These are phyloP conservation scores for Bergia sp. DNA, from an alignment of 92 coral and sea anemone species.

Conservation along the genomic window DNA sequence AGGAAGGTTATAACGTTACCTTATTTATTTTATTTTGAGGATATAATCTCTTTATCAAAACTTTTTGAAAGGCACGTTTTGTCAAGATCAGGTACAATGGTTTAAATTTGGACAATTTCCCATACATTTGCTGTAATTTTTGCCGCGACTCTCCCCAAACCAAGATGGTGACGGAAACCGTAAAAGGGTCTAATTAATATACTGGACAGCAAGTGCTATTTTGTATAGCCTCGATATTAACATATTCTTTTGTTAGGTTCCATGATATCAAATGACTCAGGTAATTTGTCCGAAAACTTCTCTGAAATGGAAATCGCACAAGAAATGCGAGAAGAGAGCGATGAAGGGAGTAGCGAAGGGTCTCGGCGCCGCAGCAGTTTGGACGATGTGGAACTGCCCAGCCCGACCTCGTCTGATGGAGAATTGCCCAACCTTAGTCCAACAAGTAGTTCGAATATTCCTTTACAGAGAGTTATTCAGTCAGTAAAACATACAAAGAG, in stretches of 20 bases:
- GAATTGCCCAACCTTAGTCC: constrained; percentile 76
- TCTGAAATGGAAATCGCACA: constrained; percentile 84
- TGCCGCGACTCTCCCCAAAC: too few relatives aligned
- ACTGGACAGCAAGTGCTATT: neutral
- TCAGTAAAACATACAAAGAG: constrained; percentile 98
- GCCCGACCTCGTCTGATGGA: constrained; percentile 80
- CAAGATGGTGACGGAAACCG: too few relatives aligned
- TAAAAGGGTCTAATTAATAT: too few relatives aligned
- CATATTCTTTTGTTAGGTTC: constrained; percentile 56
- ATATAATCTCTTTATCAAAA: too few relatives aligned
- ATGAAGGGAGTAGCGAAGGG: constrained; percentile 65
- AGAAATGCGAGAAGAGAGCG: constrained; percentile 67
- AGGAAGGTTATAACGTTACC: too few relatives aligned
- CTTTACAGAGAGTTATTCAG: constrained; percentile 94
- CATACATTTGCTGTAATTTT: too few relatives aligned
- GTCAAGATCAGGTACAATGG: too few relatives aligned
- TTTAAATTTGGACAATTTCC: too few relatives aligned
- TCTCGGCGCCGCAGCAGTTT: constrained; percentile 70
- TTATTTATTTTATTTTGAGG: too few relatives aligned
- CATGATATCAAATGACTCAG: constrained; percentile 68
- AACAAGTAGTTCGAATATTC: constrained; percentile 87
- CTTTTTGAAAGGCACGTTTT: too few relatives aligned
- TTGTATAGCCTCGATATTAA: neutral
- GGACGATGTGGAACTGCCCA: constrained; percentile 72
- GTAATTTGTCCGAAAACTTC: constrained; percentile 75